A percentile compares a stretch with the other conserved stretches of the same genome.
These are phyloP conservation scores for Eupsilia transversa DNA, from an alignment of 2,888 invertebrate genomes.

Conservation along the genomic window DNA sequence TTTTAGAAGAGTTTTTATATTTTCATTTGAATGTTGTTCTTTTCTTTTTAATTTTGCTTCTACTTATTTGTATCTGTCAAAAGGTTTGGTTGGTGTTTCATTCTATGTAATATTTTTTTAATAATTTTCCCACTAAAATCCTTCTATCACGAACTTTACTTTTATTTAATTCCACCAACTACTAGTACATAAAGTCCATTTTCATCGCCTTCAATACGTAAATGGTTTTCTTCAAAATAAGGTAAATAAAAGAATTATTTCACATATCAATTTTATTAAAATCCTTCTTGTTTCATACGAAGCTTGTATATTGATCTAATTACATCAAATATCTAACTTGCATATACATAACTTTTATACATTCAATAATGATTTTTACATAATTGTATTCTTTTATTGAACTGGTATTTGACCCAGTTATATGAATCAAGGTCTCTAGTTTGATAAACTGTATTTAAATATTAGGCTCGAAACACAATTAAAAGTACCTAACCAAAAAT, in stretches of 20 bases:
- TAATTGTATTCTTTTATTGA: constrained; percentile 39
- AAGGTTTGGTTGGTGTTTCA: no score
- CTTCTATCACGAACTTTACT: no score
- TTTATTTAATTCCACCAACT: no score
- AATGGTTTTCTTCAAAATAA: background rate
- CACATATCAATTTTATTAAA: constrained; percentile 90
- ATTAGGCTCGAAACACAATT: constrained; percentile 58
- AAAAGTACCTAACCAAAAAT: constrained; percentile 7
- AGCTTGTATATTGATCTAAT: constrained; percentile 89
- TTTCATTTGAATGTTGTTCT: no score
- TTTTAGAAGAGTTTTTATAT: no score
- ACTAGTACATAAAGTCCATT: no score
- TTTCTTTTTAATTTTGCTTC: no score
- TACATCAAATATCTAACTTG: constrained; percentile 87
- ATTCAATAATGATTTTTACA: constrained; percentile 71
- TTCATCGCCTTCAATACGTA: no score
- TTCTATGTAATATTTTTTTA: no score
- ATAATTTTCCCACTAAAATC: no score
- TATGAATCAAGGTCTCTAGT: constrained; percentile 29
- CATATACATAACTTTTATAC: constrained; percentile 77
- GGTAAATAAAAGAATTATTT: constrained; percentile 64
- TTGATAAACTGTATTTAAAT: constrained; percentile 35
- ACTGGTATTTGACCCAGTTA: constrained; percentile 36
- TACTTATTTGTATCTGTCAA: no score
- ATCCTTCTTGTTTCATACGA: constrained; percentile 85